phyloP scores from a whole-genome alignment of 2,888 invertebrate species.

The Prosopocoilus inquinatus region DNA sequence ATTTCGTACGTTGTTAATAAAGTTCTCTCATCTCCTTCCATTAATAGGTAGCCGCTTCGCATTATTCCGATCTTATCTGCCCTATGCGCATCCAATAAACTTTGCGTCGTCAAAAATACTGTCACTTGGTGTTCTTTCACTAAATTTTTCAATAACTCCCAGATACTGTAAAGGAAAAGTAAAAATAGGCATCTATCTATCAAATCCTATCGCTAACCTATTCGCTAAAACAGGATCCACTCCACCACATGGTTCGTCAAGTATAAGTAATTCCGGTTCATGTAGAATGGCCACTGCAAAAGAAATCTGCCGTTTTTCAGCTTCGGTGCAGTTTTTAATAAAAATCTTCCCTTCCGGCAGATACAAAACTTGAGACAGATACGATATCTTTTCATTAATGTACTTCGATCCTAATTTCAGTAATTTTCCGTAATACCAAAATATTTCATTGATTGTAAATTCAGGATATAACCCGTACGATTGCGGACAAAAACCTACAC shows the following conservation, averaged over 20 bases:
- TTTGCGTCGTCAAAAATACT: slow-evolving; percentile 23
- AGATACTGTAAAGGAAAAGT: slow-evolving; percentile 18
- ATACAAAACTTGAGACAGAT: slow-evolving; percentile 18
- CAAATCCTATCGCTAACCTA: slow-evolving; percentile 53
- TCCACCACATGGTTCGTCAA: slow-evolving; percentile 92
- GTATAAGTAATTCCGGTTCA: slow-evolving; percentile 80
- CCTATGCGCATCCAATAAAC: slow-evolving; percentile 21
- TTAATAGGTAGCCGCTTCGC: slow-evolving; percentile 19
- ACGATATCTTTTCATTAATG: slow-evolving; percentile 19
- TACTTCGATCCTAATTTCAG: slow-evolving; percentile 18
- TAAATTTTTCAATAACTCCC: slow-evolving; percentile 21
- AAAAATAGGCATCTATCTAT: not conserved
- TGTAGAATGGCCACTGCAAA: slow-evolving; percentile 86
- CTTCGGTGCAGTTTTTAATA: slow-evolving; percentile 76
- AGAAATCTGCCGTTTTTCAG: slow-evolving; percentile 84
- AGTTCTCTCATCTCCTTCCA: slow-evolving; percentile 22
- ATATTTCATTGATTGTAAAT: slow-evolving; percentile 24
- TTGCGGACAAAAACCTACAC: slow-evolving; percentile 25
- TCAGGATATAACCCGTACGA: slow-evolving; percentile 20
- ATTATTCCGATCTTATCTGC: slow-evolving; percentile 25
- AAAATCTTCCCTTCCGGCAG: slow-evolving; percentile 34
- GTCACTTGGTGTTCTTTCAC: slow-evolving; percentile 18
- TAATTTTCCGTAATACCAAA: slow-evolving; percentile 21
- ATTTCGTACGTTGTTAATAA: slow-evolving; percentile 17
- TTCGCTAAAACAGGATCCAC: slow-evolving; percentile 84